phyloP scores from a whole-genome alignment of 2,113 vertebrate species.

The Epinephelus fuscoguttatus region DNA sequence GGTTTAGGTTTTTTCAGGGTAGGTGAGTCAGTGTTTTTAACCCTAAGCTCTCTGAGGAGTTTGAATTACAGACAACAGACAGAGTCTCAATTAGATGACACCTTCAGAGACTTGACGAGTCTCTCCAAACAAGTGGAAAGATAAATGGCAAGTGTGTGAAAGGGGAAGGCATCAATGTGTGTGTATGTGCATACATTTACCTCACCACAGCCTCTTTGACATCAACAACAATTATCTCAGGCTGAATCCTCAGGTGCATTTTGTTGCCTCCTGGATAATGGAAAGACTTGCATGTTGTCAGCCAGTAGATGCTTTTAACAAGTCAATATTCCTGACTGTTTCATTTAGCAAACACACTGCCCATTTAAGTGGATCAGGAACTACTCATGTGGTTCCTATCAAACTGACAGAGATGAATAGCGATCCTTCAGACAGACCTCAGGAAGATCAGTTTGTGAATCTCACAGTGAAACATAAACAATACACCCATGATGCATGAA shows the following conservation, averaged over 20 bases:
- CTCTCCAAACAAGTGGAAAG: slow-evolving; percentile 72
- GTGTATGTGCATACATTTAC: not conserved
- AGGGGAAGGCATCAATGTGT: not conserved
- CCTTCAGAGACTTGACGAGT: slow-evolving; percentile 64
- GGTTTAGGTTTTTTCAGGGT: not conserved
- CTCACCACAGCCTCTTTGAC: slow-evolving; percentile 38
- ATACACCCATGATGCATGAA: not conserved
- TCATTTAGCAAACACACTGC: slow-evolving; percentile 24
- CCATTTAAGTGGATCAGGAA: slow-evolving; percentile 42
- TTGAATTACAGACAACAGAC: slow-evolving; percentile 74
- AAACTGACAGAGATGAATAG: slow-evolving; percentile 5
- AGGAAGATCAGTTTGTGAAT: not conserved
- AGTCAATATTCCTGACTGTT: slow-evolving; percentile 39
- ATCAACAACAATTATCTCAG: slow-evolving; percentile 56
- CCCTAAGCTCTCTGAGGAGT: slow-evolving; percentile 28
- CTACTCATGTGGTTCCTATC: not conserved
- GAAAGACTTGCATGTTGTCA: slow-evolving; percentile 56
- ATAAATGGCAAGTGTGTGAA: slow-evolving; percentile 41
- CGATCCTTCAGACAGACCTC: not conserved
- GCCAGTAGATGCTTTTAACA: slow-evolving; percentile 16
- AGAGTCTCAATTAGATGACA: slow-evolving; percentile 64
- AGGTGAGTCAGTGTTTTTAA: slow-evolving; percentile 47
- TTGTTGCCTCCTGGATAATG: slow-evolving; percentile 56
- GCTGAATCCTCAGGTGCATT: slow-evolving; percentile 58
- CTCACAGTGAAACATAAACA: not conserved